Evolutionary conservation across 2,113 vertebrate species (phyloP).

Genomic region (Nothobranchius kuhntae): DNA sequence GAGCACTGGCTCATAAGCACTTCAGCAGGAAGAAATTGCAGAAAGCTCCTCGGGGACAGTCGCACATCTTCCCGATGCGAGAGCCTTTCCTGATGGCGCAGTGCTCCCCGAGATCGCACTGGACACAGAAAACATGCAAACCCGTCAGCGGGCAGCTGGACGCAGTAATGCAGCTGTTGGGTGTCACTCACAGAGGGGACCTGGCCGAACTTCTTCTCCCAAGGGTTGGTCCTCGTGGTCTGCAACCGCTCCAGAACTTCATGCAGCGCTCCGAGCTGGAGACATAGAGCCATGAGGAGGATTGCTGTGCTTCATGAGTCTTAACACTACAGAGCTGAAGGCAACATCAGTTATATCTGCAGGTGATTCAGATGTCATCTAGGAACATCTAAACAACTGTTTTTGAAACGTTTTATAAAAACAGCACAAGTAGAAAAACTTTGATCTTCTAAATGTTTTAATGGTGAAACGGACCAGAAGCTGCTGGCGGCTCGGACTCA

Average conservation of each 20-base stretch:
- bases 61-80: slow-evolving; percentile 75
- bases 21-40: slow-evolving; percentile 80
- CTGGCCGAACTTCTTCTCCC: slow-evolving; percentile 82
- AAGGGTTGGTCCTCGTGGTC: slow-evolving; percentile 74
- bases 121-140: slow-evolving; percentile 1
- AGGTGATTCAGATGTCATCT: too few species aligned
- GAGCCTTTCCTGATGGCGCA: slow-evolving; percentile 77
- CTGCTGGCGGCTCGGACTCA: background rate
- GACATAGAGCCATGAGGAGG: background rate
- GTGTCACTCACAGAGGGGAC: slow-evolving; percentile 70
- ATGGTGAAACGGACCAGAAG: too few species aligned
- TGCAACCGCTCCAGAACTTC: slow-evolving; percentile 81
- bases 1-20: slow-evolving; percentile 69
- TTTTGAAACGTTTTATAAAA: too few species aligned
- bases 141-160: background rate
- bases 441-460: too few species aligned
- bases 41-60: slow-evolving; percentile 65
- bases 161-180: background rate
- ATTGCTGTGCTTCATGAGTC: too few species aligned
- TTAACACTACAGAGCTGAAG: too few species aligned
- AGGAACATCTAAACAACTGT: too few species aligned
- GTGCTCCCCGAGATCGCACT: slow-evolving; percentile 73
- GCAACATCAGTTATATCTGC: too few species aligned
- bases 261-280: slow-evolving; percentile 77
- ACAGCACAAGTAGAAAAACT: background rate